Base-by-base conservation (phyloP, 2,113 vertebrate genomes). In the Himantopus leucocephalus region DNA sequence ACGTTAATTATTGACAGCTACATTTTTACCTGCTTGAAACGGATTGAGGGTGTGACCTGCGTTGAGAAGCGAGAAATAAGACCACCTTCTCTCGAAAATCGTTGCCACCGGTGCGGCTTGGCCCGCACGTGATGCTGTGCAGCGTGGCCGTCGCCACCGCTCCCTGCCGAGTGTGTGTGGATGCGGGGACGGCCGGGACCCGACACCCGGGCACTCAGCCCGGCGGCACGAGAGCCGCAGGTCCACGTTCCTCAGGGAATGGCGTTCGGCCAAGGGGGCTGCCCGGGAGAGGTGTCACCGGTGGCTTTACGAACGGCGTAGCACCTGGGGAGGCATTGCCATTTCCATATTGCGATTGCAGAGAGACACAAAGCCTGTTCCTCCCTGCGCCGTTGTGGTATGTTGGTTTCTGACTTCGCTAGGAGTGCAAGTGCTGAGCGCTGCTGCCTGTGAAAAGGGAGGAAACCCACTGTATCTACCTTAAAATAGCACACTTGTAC, bases 61-160 rank as follows among this genome's bases (percentile, higher is more conserved):
- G 0, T 32, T 11, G 8, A 45, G 30, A 39, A 50, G 48, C 29
- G 63, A 37, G 41, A 82, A 94, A 73, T 10, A 60, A 37, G 56
- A 24, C 21, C 5, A 8, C 3, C 88, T 90, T 34, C n/a, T 88
- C 80, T 53, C 0, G 0, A 53, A 92, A 78, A 43, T 35, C n/a
- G 4, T 0, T 63, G 47, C 37, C 26, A 1, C 19, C 0, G 4
- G 12, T 2, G 29, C 0, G 1, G 58, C 52, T 34, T 23, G 47
- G 50, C 23, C 56, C 39, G 58, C 16, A 0, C 1, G 34, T 6
- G 53, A 12, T 16, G 18, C 67, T 21, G 58, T 2, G 39, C 8
- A 1, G 2, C 0, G 59, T 6, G 68, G 32, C 84, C 73, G 58
- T 27, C 22, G 19, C 41, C 66, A 16, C 27, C 1, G 1, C 19